phyloP scores from a whole-genome alignment of 92 coral and sea anemone genomes.

The Actinostola sp. region DNA sequence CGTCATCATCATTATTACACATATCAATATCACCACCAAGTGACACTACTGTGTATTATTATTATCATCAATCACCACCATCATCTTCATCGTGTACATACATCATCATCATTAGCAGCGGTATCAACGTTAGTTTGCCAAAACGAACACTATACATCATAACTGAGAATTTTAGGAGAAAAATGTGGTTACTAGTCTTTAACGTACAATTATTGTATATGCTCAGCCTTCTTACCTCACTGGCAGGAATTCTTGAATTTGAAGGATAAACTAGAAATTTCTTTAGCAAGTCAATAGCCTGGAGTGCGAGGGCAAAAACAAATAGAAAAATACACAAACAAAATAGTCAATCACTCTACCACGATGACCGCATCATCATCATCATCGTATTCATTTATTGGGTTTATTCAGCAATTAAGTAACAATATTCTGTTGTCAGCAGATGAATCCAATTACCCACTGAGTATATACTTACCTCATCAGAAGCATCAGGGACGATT shows the following conservation, averaged over 20 bases:
- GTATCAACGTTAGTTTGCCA: too few relatives aligned
- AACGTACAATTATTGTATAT: too few relatives aligned
- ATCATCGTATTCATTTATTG: too few relatives aligned
- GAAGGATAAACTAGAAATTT: constrained; percentile 95
- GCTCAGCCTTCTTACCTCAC: constrained; percentile 80
- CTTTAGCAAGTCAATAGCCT: constrained; percentile 93
- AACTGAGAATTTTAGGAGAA: too few relatives aligned
- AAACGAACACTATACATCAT: too few relatives aligned
- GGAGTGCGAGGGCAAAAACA: too few relatives aligned
- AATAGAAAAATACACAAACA: background rate
- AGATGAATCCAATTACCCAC: too few relatives aligned
- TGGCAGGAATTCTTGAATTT: constrained; percentile 86
- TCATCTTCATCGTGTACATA: background rate
- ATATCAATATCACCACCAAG: background rate
- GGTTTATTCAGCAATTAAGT: too few relatives aligned
- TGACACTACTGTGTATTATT: too few relatives aligned
- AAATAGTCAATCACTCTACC: too few relatives aligned
- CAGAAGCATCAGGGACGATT: constrained; percentile 95
- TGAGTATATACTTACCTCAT: constrained; percentile 80
- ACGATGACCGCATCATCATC: too few relatives aligned
- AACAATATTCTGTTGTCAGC: too few relatives aligned
- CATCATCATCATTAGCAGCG: background rate
- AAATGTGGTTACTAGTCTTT: background rate
- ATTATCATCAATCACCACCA: background rate
- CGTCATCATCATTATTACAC: background rate